Evolutionary conservation across 2,113 vertebrate genomes (phyloP).

Genomic region (Nothocercus julius): DNA sequence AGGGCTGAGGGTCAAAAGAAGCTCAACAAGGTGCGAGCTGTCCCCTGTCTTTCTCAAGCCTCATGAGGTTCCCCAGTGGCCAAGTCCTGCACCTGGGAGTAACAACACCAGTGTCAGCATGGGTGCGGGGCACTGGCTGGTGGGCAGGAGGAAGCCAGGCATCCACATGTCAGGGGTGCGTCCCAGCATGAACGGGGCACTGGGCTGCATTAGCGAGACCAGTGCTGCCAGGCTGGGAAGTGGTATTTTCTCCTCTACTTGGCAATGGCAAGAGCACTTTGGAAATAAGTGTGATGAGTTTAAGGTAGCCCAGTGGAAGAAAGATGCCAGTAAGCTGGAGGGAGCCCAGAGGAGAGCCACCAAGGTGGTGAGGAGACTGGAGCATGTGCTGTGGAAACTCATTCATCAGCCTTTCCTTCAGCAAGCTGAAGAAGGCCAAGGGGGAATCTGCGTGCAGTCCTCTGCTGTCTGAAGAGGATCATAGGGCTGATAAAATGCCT

Average conservation of each 20-base stretch:
- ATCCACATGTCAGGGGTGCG: accelerated
- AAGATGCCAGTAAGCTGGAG: not conserved
- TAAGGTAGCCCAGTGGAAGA: not conserved
- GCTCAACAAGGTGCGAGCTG: not conserved
- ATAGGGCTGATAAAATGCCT: not conserved
- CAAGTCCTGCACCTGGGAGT: not conserved
- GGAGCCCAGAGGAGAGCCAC: not conserved
- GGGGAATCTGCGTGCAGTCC: not conserved
- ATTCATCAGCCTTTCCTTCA: too few relatives aligned
- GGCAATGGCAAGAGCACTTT: not conserved
- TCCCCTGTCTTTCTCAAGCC: too few relatives aligned
- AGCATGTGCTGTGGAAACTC: not conserved
- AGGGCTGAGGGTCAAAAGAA: not conserved
- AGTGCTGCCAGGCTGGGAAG: not conserved
- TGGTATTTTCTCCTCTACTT: not conserved
- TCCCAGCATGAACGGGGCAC: not conserved
- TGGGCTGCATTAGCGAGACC: not conserved
- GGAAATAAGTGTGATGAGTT: not conserved
- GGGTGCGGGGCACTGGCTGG: not conserved
- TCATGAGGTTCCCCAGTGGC: not conserved
- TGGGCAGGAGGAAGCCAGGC: not conserved
- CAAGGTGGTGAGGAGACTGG: not conserved
- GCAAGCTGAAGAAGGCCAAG: not conserved
- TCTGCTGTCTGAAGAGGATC: not conserved
- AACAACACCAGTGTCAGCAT: not conserved